Base-by-base conservation (phyloP, 2,797 vertebrate species). In the Siniperca undulata region DNA sequence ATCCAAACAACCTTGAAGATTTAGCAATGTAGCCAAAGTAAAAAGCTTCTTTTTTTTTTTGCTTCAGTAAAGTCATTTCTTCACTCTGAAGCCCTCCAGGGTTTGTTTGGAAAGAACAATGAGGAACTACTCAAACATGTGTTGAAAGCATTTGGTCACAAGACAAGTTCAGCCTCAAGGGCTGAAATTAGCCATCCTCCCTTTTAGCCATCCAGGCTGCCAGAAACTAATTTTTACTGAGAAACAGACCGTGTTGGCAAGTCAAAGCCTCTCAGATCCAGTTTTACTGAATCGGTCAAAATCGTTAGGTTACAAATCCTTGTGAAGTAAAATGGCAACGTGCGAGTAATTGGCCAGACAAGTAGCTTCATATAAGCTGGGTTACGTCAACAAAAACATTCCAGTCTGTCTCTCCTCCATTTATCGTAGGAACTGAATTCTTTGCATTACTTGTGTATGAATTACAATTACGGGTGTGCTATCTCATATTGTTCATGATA, bases 81-180 rank as follows among this genome's bases (percentile, higher is more conserved):
- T 59, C 66, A 48, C 42, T 74, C 48, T 20, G 38, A 34, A 42
- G 44, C 19, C 62, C 56, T 64, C 55, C 38, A 24, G 44, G 46
- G 44, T 74, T 70, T 24, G 36, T 72, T 68, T 65, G 64, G 56
- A 80, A 56, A 74, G 40, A 68, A 73, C n/a, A 81, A 78, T 27
- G 59, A 77, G 90, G 84, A 91, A 91, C 72, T 70, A 48, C 53
- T 81, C 10, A 0, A 84, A 67, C 46, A 55, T 40, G 83, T 88
- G 78, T 82, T 55, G 58, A 88, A 78, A 81, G 77, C 8, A 55
- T 78, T 82, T 68, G 50, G 67, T 90, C 86, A 91, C 81, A 82
- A 87, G 91, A 88, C 62, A 5, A 30, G 36, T 73, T 76, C 17
- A 76, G 78, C 78, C 58, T 36, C 36, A 5, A 36, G 36, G 36